Conservation (phyloP, 2,888 invertebrate species). For the Leucophora obtusa region DNA sequence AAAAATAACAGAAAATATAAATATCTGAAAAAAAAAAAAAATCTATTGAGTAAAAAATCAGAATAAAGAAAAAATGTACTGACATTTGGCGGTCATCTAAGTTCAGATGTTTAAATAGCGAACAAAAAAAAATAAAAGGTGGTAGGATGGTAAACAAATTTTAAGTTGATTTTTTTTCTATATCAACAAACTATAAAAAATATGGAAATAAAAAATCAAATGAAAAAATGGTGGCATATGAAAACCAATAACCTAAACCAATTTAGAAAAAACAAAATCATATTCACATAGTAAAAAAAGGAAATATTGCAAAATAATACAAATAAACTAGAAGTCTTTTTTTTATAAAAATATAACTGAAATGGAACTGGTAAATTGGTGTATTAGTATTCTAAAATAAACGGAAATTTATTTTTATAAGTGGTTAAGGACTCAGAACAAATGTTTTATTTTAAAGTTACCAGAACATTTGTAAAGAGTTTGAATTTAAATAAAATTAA, state of each 20-base stretch:
- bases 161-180: constrained; percentile 36
- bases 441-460: constrained; percentile 19
- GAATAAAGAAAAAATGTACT: constrained; percentile 30
- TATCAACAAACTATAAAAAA: not conserved
- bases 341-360: not conserved
- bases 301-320: constrained; percentile 4
- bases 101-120: constrained; percentile 34
- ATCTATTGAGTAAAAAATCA: constrained; percentile 58
- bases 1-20: constrained; percentile 20
- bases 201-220: not conserved
- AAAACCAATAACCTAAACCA: constrained; percentile 37
- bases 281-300: not conserved
- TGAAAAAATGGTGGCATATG: constrained; percentile 3
- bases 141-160: constrained; percentile 36
- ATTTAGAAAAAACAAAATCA: constrained; percentile 35
- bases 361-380: not conserved
- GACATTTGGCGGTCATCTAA: constrained; percentile 51
- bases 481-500: constrained; percentile 58
- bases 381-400: not conserved
- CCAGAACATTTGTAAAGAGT: not conserved
- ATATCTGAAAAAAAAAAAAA: constrained; percentile 12
- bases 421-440: constrained; percentile 23
- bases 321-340: not conserved
- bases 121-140: constrained; percentile 40
- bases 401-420: constrained; percentile 30